A percentile compares a stretch with the other conserved stretches of the same genome.
Evolutionary conservation across 2,113 vertebrate genomes (phyloP).

Genomic region (Propithecus coquereli): DNA sequence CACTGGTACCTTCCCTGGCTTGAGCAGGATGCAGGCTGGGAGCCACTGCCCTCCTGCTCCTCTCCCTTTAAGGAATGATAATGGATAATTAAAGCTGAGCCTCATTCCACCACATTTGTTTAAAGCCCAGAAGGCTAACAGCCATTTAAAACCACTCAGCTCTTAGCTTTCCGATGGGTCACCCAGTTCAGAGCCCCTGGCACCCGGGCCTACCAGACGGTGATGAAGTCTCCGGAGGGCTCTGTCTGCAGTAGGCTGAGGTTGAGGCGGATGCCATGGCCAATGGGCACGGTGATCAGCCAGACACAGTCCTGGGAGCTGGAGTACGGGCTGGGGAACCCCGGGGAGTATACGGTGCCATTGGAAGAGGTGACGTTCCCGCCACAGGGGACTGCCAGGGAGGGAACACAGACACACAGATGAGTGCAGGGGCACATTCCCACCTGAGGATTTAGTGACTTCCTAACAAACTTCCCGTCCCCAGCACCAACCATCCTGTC

Average conservation of each 20-base stretch:
- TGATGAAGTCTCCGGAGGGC: constrained; percentile 95
- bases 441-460: neutral
- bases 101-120: neutral
- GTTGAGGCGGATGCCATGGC: constrained; percentile 93
- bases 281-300: constrained; percentile 91
- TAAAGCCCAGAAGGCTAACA: neutral
- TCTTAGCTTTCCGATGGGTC: neutral
- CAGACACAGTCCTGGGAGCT: constrained; percentile 95
- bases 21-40: neutral
- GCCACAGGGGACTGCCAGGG: constrained; percentile 91
- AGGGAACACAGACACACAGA: constrained; percentile 62
- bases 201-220: constrained; percentile 89
- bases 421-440: neutral
- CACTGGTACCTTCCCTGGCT: neutral
- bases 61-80: neutral
- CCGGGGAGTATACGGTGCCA: constrained; percentile 96
- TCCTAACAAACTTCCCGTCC: neutral
- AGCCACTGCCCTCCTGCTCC: neutral
- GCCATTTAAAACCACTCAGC: neutral
- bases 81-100: neutral
- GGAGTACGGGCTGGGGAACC: constrained; percentile 96
- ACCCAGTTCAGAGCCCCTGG: neutral
- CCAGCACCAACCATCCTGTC: neutral
- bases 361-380: constrained; percentile 94
- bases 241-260: constrained; percentile 95